These are phyloP conservation scores for Candidula unifasciata DNA, from an alignment of 2,888 invertebrate species.

Conservation along the genomic window DNA sequence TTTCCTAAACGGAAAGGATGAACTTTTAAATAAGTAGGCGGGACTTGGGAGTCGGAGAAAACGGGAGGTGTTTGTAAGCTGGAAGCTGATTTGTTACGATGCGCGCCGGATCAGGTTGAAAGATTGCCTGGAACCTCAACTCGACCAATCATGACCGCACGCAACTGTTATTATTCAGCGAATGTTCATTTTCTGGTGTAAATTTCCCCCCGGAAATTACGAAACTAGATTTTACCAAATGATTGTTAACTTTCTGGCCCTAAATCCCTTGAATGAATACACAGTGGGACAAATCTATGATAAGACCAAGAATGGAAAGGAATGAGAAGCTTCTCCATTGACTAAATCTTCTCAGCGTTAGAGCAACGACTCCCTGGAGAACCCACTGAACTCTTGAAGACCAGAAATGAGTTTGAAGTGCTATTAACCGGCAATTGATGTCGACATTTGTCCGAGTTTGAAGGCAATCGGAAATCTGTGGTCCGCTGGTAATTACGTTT, in stretches of 20 bases:
- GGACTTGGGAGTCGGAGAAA: not conserved
- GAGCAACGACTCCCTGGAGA: constrained; percentile 18
- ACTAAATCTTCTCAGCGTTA: not conserved
- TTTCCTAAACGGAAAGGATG: not conserved
- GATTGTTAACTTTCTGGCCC: constrained; percentile 19
- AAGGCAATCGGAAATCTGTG: not conserved
- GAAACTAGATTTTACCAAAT: constrained; percentile 14
- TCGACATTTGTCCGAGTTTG: not conserved
- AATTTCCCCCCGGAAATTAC: not conserved
- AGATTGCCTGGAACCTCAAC: not conserved
- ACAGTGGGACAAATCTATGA: constrained; percentile 5
- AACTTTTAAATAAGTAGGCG: not conserved
- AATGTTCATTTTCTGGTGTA: not conserved
- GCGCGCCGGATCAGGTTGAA: not conserved
- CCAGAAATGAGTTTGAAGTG: constrained; percentile 34
- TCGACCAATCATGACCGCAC: constrained; percentile 16
- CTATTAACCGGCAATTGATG: constrained; percentile 29
- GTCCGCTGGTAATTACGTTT: too few species aligned
- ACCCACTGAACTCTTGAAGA: not conserved
- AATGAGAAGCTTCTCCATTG: not conserved
- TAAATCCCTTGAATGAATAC: not conserved
- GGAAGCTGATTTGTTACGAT: not conserved
- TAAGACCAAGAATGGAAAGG: not conserved
- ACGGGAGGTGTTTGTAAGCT: not conserved
- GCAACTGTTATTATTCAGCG: not conserved